Evolutionary conservation across 2,113 vertebrate species (phyloP).

Genomic region (Guaruba guarouba): DNA sequence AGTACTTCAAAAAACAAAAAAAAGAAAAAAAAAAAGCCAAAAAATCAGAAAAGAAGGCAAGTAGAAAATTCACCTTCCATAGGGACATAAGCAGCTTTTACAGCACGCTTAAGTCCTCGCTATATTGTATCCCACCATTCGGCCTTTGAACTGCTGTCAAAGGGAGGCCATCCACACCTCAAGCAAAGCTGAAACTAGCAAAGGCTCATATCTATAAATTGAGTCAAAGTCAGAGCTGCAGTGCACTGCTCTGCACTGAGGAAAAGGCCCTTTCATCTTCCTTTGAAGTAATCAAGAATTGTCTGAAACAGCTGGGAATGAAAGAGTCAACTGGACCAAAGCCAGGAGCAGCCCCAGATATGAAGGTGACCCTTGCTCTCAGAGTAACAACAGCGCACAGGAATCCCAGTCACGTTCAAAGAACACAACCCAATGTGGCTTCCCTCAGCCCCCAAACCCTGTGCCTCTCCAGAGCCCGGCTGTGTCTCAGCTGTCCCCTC

Average conservation of each 20-base stretch:
- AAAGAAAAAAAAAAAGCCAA: fast-evolving
- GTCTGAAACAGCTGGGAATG: neutral
- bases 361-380: neutral
- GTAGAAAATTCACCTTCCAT: neutral
- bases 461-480: neutral
- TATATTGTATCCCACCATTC: neutral
- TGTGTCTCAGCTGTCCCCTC: neutral
- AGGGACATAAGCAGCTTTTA: neutral
- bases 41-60: neutral
- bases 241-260: neutral
- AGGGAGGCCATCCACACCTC: neutral
- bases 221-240: neutral
- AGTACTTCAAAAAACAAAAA: neutral
- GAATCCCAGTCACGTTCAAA: neutral
- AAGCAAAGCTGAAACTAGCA: neutral
- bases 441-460: neutral
- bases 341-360: neutral
- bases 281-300: neutral
- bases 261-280: neutral
- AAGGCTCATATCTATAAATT: neutral
- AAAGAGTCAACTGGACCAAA: neutral
- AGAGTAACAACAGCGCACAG: neutral
- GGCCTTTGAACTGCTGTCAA: neutral
- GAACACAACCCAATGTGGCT: neutral
- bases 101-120: neutral